Conservation (phyloP, 2,113 vertebrate genomes). For the Turdus rufiventris region DNA sequence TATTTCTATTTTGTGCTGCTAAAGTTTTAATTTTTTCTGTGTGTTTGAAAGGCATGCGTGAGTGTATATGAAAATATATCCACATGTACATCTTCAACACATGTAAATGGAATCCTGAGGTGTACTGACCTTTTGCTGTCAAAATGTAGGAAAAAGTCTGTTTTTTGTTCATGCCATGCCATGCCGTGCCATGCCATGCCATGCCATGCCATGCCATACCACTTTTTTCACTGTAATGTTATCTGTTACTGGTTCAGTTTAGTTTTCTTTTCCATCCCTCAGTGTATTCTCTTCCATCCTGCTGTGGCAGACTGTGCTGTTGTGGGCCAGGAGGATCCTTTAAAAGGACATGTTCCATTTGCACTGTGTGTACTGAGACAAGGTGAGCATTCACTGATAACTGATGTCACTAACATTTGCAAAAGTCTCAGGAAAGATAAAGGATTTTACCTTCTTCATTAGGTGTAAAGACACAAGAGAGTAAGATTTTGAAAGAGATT, state of each 20-base stretch:
- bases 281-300: constrained; percentile 84
- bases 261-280: background rate
- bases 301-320: constrained; percentile 92
- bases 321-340: constrained; percentile 86
- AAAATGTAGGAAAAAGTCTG: background rate
- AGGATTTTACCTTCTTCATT: background rate
- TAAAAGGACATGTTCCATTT: constrained; percentile 91
- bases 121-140: background rate
- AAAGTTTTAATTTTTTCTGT: background rate
- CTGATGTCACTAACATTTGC: background rate
- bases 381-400: constrained; percentile 71
- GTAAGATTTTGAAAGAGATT: constrained; percentile 77
- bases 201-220: background rate
- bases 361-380: constrained; percentile 87
- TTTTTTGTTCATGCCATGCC: background rate
- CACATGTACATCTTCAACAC: background rate
- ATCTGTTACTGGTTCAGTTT: background rate
- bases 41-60: background rate
- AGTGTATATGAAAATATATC: background rate
- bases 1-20: background rate
- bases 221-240: background rate
- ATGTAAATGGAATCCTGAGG: background rate
- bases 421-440: background rate
- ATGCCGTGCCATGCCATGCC: too few species aligned
- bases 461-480: constrained; percentile 73